These are phyloP conservation scores for Ischnus inquisitorius DNA, from an alignment of 2,888 invertebrate genomes.

Conservation along the genomic window DNA sequence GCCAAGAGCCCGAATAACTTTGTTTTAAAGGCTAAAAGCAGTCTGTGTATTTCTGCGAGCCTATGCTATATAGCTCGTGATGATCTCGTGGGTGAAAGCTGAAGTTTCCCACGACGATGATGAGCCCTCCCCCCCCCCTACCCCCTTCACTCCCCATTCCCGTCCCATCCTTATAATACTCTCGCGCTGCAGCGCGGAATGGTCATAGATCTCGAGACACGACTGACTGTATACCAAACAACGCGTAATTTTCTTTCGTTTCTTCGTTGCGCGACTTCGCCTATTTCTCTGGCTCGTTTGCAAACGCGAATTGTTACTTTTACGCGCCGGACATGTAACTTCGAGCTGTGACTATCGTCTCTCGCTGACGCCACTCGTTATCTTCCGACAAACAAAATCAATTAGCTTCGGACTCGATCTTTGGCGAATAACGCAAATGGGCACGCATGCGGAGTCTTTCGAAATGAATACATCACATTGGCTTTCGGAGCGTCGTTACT, in stretches of 20 bases:
- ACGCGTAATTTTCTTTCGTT: conserved; percentile 56
- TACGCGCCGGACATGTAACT: conserved; percentile 42
- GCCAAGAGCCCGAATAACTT: conserved; percentile 59
- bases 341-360: background rate
- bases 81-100: conserved; percentile 83
- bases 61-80: conserved; percentile 64
- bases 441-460: background rate
- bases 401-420: conserved; percentile 28
- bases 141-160: background rate
- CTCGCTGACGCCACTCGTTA: conserved; percentile 30
- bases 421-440: background rate
- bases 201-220: conserved; percentile 59
- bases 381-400: conserved; percentile 46
- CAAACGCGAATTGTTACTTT: conserved; percentile 44
- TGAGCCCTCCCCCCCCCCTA: conserved; percentile 32
- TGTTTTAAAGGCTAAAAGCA: conserved; percentile 62
- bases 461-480: background rate
- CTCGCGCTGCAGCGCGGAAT: conserved; percentile 57
- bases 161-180: conserved; percentile 63
- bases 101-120: conserved; percentile 78
- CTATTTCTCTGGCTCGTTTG: conserved; percentile 36
- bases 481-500: background rate
- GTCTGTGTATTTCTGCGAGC: conserved; percentile 32
- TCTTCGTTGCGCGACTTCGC: conserved; percentile 26
- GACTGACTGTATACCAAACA: conserved; percentile 7